Evolutionary conservation across 2,113 vertebrate species (phyloP), one percentile per base, ranked within the genome.

Genomic region (Ginglymostoma cirratum): DNA sequence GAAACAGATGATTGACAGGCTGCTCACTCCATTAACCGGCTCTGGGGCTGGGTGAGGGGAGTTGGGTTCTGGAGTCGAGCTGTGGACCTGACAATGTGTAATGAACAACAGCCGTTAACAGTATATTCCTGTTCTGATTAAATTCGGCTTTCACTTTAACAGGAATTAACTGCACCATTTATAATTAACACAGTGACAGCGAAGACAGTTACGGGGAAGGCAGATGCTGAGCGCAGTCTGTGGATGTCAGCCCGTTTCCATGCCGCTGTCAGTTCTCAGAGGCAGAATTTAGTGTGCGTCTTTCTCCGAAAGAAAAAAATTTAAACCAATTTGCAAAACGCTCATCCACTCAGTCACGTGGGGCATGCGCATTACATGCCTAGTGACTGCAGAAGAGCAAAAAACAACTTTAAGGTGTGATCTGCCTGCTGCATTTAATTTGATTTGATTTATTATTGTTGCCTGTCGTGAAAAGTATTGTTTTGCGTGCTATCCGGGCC

Each of bases 291-390:
- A 92, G 52, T 92, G 27, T 17, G 52, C 6, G 34, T 55, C 48
- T 52, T 10, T 87, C 52, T 52, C 14, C 30, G 3, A 55, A 55
- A 19, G 55, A 61, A 61, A 61, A 10, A 61, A 55, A 24, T 89
- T 89, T 89, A 89, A 55, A 55, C 86, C 86, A 89, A 89, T 89
- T 89, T 89, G 86, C 27, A 89, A 89, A 89, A 89, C 52, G 42
- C 86, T 89, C 86, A 89, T 89, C 48, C 45, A 48, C 86, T 89
- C 86, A 30, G 86, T 89, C 86, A 89, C 15, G 86, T 89, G 86
- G 86, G 55, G 48, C 3, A 24, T 89, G 45, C 24, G 48, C 48
- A 30, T 24, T 52, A 23, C 86, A 15, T 52, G 48, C 8, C 12
- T 12, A 55, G 48, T 89, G 85, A 55, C 7, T 48, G 85, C 85